Percentiles rank a stretch among this genome's conserved stretches.
These are phyloP conservation scores for Nebria brevicollis DNA, from an alignment of 2,888 invertebrate genomes.

Conservation along the genomic window DNA sequence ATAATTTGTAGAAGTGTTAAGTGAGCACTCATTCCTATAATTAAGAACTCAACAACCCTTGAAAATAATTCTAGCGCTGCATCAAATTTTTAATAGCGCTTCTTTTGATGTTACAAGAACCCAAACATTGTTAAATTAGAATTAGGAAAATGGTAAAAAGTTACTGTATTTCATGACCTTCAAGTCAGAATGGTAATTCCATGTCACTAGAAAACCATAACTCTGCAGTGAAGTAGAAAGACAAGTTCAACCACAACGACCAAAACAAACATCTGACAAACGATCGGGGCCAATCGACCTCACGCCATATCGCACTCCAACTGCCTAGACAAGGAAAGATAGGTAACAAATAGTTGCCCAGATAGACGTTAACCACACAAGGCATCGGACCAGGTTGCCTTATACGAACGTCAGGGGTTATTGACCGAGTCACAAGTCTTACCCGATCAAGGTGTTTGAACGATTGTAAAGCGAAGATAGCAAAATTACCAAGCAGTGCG, in stretches of 20 bases:
- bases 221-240: not conserved
- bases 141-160: not conserved
- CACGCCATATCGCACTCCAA: not conserved
- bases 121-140: not conserved
- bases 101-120: not conserved
- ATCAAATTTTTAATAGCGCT: not conserved
- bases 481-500: not conserved
- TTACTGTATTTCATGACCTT: too few relatives aligned
- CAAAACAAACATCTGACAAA: not conserved
- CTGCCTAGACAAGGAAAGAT: not conserved
- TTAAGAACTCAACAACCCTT: not conserved
- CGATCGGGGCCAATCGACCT: not conserved
- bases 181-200: too few relatives aligned
- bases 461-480: not conserved
- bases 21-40: not conserved
- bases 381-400: not conserved
- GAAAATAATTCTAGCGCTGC: not conserved
- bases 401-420: not conserved
- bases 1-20: not conserved
- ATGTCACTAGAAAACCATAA: too few relatives aligned
- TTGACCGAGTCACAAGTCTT: not conserved
- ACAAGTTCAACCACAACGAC: not conserved
- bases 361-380: not conserved
- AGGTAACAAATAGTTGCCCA: not conserved
- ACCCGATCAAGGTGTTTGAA: not conserved